phyloP scores from a whole-genome alignment of 2,113 vertebrate genomes.

The Gambusia affinis region DNA sequence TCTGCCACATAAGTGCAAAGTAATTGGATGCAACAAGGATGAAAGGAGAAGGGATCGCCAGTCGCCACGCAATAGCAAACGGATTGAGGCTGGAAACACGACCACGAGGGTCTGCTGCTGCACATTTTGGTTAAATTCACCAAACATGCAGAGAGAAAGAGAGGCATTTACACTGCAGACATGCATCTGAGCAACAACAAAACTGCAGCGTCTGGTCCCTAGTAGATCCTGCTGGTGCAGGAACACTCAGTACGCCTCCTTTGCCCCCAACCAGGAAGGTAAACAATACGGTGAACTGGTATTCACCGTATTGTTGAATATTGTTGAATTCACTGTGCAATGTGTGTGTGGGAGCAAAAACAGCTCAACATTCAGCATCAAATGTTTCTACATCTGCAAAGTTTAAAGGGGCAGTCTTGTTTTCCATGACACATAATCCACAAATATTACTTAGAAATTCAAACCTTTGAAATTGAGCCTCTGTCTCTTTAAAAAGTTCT shows the following conservation, averaged over 20 bases:
- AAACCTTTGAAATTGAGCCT: no score
- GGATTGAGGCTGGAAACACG: slow-evolving; percentile 13
- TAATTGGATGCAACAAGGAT: slow-evolving; percentile 1
- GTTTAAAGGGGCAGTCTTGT: no score
- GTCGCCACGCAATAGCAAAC: not conserved
- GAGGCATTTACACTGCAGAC: slow-evolving; percentile 19
- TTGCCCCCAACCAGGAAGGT: slow-evolving; percentile 20
- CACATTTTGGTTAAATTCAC: not conserved
- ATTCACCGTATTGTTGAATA: no score
- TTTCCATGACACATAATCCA: no score
- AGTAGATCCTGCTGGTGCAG: slow-evolving; percentile 49
- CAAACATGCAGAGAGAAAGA: not conserved
- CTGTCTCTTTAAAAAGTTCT: no score
- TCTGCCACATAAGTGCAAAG: slow-evolving; percentile 10
- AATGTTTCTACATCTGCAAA: not conserved
- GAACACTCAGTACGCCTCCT: slow-evolving; percentile 15
- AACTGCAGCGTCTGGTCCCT: slow-evolving; percentile 50
- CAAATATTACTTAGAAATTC: no score
- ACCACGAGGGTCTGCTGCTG: not conserved
- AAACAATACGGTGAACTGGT: slow-evolving; percentile 45
- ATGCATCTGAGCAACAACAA: slow-evolving; percentile 34
- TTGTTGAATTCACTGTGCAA: not conserved
- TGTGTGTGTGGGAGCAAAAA: not conserved
- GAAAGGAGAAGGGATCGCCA: not conserved
- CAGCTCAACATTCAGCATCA: not conserved